These are phyloP conservation scores for Aspidiotus destructor DNA, from an alignment of 2,888 invertebrate genomes.

Conservation along the genomic window DNA sequence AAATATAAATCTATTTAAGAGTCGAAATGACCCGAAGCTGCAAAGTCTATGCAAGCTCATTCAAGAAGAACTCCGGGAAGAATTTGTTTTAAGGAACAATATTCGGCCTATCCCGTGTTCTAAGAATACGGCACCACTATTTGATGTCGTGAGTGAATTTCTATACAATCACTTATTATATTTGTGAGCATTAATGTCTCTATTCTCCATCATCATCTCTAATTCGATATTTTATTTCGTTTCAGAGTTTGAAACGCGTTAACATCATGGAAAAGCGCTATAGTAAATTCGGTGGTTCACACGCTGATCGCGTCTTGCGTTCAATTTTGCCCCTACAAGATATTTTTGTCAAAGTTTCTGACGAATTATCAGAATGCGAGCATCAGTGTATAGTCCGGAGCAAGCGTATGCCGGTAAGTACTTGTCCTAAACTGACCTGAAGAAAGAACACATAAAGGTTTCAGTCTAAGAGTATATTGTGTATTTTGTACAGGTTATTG, in stretches of 20 bases:
- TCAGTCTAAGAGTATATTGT: too few relatives aligned
- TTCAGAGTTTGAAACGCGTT: too few relatives aligned
- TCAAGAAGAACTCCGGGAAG: conserved; percentile 13
- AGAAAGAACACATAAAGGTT: too few relatives aligned
- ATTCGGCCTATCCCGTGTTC: not conserved
- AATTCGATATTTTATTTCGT: too few relatives aligned
- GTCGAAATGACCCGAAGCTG: conserved; percentile 5
- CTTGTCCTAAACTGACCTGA: not conserved
- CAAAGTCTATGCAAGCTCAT: conserved; percentile 10
- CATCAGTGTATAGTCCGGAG: fast-evolving
- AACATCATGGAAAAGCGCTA: conserved; percentile 16
- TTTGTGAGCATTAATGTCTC: too few relatives aligned
- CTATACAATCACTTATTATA: too few relatives aligned
- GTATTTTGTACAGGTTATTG: not conserved
- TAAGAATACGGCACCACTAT: conserved; percentile 10
- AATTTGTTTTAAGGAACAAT: conserved; percentile 3
- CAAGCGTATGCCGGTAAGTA: not conserved
- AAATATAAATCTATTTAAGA: conserved; percentile 7
- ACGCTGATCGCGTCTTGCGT: conserved; percentile 12
- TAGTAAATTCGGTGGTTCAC: conserved; percentile 15
- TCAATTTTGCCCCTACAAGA: conserved; percentile 7
- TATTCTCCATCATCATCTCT: too few relatives aligned
- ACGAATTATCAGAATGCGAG: conserved; percentile 5
- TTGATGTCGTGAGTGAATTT: not conserved
- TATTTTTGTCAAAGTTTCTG: conserved; percentile 3